Evolutionary conservation across 2,888 invertebrate genomes (phyloP), one percentile per base, ranked within the genome.

Genomic region (Toxonevra muliebris): DNA sequence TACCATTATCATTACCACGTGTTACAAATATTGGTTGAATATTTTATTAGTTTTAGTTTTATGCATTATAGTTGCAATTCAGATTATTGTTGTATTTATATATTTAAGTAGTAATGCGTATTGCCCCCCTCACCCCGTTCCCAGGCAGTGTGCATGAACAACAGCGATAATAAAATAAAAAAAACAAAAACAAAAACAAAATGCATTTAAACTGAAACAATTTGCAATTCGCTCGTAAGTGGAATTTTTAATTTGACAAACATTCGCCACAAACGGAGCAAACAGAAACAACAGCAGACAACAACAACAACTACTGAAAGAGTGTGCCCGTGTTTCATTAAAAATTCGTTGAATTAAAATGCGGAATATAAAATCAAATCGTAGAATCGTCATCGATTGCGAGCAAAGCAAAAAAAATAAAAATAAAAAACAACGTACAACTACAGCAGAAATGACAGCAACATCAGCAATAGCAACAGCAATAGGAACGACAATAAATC

Each of bases 231-330:
- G 48, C 52, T 68, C 54, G 58, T 60, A 64, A 63, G 63, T 60
- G 48, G 63, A 63, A 68, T 68, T 57, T 68, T 54, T 63, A 60
- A 68, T 68, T 68, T 63, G 53, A 48, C 68, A 54, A 42, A 60
- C 48, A 40, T 9, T 50, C 59, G 68, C 73, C 73, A 78, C 74
- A 74, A 76, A 77, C 76, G 77, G 73, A 75, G 76, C 64, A 42
- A 42, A n/a, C 64, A 20, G n/a, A 19, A 12, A 43, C 48, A 45
- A 15, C 30, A 15, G 40, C 8, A 13, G n/a, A 52, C 53, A 55
- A 30, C 55, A 43, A 70, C 43, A 20, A n/a, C 19, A 13, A 48
- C 11, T 3, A 17, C 10, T 15, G 53, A 19, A n/a, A 11, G 40
- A 0, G 40, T 8, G 10, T 11, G 48, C 2, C 17, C 17, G 45